Percentiles rank a stretch among this genome's conserved stretches.
Evolutionary conservation across 2,888 invertebrate genomes (phyloP).

Genomic region (Actias luna): DNA sequence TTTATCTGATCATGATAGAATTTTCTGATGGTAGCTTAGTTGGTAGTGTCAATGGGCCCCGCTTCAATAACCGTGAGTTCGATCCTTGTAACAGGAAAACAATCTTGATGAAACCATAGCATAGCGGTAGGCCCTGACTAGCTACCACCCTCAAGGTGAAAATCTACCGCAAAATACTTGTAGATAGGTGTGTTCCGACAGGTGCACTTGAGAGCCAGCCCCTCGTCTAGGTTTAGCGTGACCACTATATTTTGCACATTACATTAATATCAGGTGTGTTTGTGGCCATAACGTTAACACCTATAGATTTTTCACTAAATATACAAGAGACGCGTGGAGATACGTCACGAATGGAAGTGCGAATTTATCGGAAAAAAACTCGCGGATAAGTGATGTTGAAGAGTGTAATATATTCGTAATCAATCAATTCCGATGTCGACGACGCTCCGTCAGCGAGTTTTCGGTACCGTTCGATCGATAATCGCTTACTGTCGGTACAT

Average conservation of each 20-base stretch:
- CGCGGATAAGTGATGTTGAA: neutral
- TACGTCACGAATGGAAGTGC: neutral
- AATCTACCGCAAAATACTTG: neutral
- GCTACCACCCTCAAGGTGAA: too few relatives aligned
- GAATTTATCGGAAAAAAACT: conserved; percentile 2
- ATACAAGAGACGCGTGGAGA: neutral
- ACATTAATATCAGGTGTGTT: neutral
- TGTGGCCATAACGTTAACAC: neutral
- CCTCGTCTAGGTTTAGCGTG: too few relatives aligned
- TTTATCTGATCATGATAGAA: too few relatives aligned
- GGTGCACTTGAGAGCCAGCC: neutral
- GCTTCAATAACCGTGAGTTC: too few relatives aligned
- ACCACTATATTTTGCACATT: too few relatives aligned
- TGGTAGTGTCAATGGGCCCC: too few relatives aligned
- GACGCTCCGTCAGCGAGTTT: neutral
- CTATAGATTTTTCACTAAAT: neutral
- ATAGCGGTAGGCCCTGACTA: neutral
- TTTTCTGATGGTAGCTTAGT: too few relatives aligned
- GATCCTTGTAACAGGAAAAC: neutral
- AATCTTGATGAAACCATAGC: neutral
- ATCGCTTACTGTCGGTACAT: too few relatives aligned
- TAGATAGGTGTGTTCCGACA: neutral
- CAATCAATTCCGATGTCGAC: neutral
- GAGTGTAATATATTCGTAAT: neutral
- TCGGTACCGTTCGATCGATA: neutral